Conservation (phyloP, 2,888 invertebrate species). For the Synanthedon andrenaeformis region DNA sequence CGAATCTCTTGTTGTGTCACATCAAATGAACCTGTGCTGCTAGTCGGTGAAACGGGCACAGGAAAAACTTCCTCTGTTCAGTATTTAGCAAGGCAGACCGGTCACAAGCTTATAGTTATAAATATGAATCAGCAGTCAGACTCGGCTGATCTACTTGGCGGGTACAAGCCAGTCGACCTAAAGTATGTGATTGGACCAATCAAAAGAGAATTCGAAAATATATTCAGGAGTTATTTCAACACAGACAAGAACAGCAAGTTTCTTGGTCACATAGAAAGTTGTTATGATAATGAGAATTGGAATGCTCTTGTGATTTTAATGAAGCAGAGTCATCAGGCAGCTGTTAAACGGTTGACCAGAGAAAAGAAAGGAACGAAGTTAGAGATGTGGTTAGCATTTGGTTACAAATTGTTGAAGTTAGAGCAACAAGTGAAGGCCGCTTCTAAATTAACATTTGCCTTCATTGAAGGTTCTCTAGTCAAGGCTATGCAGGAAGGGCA, state of each 20-base stretch:
- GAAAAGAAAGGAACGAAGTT: conserved; percentile 38
- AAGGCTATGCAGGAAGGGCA: conserved; percentile 91
- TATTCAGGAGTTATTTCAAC: conserved; percentile 85
- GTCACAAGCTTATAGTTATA: conserved; percentile 89
- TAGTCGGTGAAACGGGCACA: conserved; percentile 98
- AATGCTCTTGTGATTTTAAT: conserved; percentile 79
- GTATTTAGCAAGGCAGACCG: conserved; percentile 85
- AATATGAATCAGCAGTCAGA: conserved; percentile 99
- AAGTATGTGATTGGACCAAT: conserved; percentile 86
- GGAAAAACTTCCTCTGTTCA: conserved; percentile 98
- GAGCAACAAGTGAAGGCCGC: conserved; percentile 79
- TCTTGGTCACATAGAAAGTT: conserved; percentile 81
- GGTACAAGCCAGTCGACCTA: conserved; percentile 95
- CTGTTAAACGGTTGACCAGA: conserved; percentile 62
- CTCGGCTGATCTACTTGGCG: conserved; percentile 95
- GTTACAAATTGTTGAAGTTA: conserved; percentile 77
- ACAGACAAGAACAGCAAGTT: conserved; percentile 85
- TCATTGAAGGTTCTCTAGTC: conserved; percentile 93
- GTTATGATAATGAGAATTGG: conserved; percentile 81
- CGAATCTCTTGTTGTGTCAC: conserved; percentile 86
- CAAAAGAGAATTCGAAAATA: conserved; percentile 82
- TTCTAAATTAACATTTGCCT: conserved; percentile 85
- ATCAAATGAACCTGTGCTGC: conserved; percentile 88
- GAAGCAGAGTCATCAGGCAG: conserved; percentile 78
- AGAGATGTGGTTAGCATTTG: conserved; percentile 75